These are phyloP conservation scores for Nannospalax galili DNA, from an alignment of 2,113 vertebrate genomes.

Conservation along the genomic window DNA sequence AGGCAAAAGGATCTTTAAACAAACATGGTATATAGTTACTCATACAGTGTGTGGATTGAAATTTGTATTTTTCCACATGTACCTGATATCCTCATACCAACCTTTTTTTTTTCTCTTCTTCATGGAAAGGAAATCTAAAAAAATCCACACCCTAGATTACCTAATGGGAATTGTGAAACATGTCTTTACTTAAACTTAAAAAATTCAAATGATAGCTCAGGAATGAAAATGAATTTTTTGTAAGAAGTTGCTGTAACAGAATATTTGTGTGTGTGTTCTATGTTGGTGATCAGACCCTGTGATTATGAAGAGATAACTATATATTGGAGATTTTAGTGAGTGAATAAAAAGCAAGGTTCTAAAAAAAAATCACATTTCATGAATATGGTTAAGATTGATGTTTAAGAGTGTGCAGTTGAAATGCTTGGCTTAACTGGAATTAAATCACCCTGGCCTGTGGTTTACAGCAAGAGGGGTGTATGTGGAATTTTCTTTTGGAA, in stretches of 20 bases:
- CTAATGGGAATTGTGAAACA: slow-evolving; percentile 46
- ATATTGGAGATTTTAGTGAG: neutral
- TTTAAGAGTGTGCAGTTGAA: slow-evolving; percentile 20
- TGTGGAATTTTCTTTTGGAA: slow-evolving; percentile 45
- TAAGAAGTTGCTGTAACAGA: neutral
- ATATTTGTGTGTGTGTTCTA: neutral
- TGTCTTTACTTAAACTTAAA: slow-evolving; percentile 13
- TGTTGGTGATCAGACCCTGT: neutral
- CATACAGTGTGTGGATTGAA: neutral
- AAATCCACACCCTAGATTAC: neutral
- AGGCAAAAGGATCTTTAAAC: slow-evolving; percentile 28
- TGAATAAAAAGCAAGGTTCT: slow-evolving; percentile 2
- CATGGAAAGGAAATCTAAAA: slow-evolving; percentile 23
- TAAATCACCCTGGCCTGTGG: neutral
- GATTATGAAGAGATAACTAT: neutral
- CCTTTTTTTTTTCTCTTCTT: slow-evolving; percentile 50
- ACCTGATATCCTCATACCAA: neutral
- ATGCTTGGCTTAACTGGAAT: slow-evolving; percentile 29
- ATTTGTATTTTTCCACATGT: slow-evolving; percentile 48
- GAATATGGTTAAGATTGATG: neutral
- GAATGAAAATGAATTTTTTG: slow-evolving; percentile 27
- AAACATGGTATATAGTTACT: neutral
- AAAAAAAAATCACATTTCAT: slow-evolving; percentile 55
- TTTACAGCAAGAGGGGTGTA: slow-evolving; percentile 41
- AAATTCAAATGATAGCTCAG: neutral